phyloP scores from a whole-genome alignment of 2,113 vertebrate genomes.

The Alectura lathami region DNA sequence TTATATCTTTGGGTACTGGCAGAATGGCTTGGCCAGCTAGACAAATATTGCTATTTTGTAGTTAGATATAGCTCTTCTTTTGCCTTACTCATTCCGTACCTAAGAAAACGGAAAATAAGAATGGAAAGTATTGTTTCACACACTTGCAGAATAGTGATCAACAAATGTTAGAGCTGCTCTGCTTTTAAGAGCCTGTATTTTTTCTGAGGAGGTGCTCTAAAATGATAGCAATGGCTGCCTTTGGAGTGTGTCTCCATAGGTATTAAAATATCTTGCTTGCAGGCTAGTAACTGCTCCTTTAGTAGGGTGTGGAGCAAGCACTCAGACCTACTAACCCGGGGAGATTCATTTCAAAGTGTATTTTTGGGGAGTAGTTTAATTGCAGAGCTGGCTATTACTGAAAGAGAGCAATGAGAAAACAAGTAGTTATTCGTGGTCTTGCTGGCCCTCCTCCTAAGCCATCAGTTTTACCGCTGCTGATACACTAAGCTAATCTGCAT shows the following conservation, averaged over 20 bases:
- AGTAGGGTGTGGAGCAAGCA: background rate
- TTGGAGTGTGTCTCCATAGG: background rate
- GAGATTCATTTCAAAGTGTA: background rate
- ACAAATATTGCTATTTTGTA: background rate
- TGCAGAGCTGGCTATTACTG: background rate
- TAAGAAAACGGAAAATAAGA: background rate
- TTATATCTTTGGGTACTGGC: fast-evolving
- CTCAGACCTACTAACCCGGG: background rate
- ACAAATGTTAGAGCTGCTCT: background rate
- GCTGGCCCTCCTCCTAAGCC: background rate
- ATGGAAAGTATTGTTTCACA: background rate
- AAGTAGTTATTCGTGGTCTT: background rate
- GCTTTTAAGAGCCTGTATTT: background rate
- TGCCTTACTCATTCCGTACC: background rate
- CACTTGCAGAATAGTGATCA: background rate
- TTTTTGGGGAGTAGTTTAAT: conserved; percentile 38
- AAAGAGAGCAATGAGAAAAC: background rate
- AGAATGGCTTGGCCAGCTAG: background rate
- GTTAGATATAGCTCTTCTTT: background rate
- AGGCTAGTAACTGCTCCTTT: background rate
- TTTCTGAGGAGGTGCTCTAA: background rate
- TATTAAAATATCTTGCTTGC: background rate
- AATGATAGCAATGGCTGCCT: background rate
- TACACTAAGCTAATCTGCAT: background rate
- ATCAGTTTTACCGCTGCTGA: background rate